Conservation (phyloP, 2,888 invertebrate species). For the Peribatodes rhomboidaria region DNA sequence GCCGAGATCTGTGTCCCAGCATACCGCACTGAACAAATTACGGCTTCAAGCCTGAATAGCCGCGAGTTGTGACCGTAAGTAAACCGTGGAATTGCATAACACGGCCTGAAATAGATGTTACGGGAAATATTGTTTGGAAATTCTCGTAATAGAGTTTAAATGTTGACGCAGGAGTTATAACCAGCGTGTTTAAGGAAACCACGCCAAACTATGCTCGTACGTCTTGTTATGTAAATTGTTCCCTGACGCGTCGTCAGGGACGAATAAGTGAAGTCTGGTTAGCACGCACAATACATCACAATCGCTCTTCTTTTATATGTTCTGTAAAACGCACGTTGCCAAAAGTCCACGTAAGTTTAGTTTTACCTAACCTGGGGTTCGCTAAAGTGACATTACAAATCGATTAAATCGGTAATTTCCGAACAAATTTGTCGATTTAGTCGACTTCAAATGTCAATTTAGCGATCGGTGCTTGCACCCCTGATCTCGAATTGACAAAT, state of each 20-base stretch:
- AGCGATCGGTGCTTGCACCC: no score
- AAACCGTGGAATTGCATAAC: constrained; percentile 12
- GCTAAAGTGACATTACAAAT: no score
- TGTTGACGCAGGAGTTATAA: constrained; percentile 24
- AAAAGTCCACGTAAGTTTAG: no score
- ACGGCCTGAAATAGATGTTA: constrained; percentile 22
- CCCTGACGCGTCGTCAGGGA: not conserved
- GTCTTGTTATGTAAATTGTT: not conserved
- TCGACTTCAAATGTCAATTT: no score
- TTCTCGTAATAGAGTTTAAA: not conserved
- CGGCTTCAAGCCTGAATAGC: not conserved
- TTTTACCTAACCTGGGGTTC: no score
- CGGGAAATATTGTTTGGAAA: constrained; percentile 27
- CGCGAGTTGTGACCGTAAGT: constrained; percentile 1
- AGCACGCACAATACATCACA: no score
- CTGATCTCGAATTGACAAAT: constrained; percentile 98
- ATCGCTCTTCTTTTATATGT: no score
- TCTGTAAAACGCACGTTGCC: no score
- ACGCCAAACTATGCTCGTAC: constrained; percentile 12
- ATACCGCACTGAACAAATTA: not conserved
- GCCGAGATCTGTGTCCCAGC: no score
- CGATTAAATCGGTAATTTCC: no score
- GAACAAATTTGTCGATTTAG: no score
- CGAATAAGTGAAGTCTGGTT: no score
- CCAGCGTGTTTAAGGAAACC: constrained; percentile 13